Base-by-base conservation (phyloP, 92 coral and sea anemone genomes). In the Pocillopora grandis region DNA sequence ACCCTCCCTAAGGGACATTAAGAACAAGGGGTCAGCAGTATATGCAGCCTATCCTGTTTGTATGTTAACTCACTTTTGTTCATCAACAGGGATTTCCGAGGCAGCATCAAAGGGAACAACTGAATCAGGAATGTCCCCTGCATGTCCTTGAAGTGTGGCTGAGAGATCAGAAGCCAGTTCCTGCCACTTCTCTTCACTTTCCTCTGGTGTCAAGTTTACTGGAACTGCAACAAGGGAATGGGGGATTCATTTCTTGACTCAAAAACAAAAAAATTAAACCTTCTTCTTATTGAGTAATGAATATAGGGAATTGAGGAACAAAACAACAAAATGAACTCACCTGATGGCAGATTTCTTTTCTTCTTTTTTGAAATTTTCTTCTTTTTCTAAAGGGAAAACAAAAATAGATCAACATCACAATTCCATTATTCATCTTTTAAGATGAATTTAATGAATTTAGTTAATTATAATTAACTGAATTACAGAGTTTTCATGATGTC, bases 21-120 rank as follows among this genome's bases (percentile, higher is more conserved):
- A 42, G 52, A 42, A 42, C 52, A 3, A 42, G 52, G 52, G 52
- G 52, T 42, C 52, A 42, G 52, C 52, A 42, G 8, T 42, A 7
- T 42, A 42, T 42, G 52, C 52, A 42, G 52, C 52, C 52, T 42
- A 42, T 21, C 52, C 14, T 55, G 9, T 4, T 58, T 33, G 31
- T 18, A 27, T 36, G 75, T 37, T 27, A 20, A 75, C 88, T 76
- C 67, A 96, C 99, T 91, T 96, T 77, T 96, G 99, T 33, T 96
- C 97, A 42, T 96, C 98, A 42, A 92, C 90, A 5, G 95, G 93
- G 23, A 92, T 85, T 57, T 96, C 99, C 3, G 95, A 94, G 10
- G 94, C 95, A 10, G 98, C 97, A 72, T 96, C 99, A 87, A 96
- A 96, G 10, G 99, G 99, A 2, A 85, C 90, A 37, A 81, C 88